Conservation (phyloP, 2,888 invertebrate species). For the Catonia carolina region DNA sequence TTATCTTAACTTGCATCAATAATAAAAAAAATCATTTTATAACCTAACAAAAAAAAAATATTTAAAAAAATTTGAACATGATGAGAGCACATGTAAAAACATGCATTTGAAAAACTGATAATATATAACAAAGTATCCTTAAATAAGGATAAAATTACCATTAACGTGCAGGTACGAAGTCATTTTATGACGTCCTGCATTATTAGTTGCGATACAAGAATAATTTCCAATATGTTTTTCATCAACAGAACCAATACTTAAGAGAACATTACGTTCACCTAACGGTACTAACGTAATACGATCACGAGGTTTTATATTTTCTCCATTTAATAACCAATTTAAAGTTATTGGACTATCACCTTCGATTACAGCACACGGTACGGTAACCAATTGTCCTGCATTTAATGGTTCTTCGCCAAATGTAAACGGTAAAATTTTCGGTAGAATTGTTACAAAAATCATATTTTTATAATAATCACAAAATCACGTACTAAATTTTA, state of each 20-base stretch:
- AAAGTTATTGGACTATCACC: slow-evolving; percentile 68
- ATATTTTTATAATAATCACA: too few species aligned
- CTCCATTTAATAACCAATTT: slow-evolving; percentile 65
- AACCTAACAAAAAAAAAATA: too few species aligned
- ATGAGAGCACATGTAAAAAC: too few species aligned
- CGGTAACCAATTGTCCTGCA: slow-evolving; percentile 56
- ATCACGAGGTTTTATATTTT: slow-evolving; percentile 42
- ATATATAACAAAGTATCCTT: too few species aligned
- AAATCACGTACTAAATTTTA: too few species aligned
- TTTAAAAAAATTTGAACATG: too few species aligned
- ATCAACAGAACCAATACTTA: slow-evolving; percentile 39
- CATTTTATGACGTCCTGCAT: slow-evolving; percentile 49
- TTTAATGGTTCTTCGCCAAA: slow-evolving; percentile 67
- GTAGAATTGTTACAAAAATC: slow-evolving; percentile 40
- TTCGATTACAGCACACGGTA: slow-evolving; percentile 52
- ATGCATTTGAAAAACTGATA: too few species aligned
- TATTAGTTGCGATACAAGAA: slow-evolving; percentile 53
- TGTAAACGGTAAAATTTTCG: slow-evolving; percentile 52
- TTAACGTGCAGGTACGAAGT: slow-evolving; percentile 51
- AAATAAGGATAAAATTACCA: slow-evolving; percentile 38
- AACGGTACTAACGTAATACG: slow-evolving; percentile 32
- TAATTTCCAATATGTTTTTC: slow-evolving; percentile 54
- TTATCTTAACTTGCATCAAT: too few species aligned
- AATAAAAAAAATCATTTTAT: too few species aligned
- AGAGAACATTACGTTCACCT: slow-evolving; percentile 34